Conservation (phyloP, 2,113 vertebrate genomes). For the Apodemus sylvaticus region DNA sequence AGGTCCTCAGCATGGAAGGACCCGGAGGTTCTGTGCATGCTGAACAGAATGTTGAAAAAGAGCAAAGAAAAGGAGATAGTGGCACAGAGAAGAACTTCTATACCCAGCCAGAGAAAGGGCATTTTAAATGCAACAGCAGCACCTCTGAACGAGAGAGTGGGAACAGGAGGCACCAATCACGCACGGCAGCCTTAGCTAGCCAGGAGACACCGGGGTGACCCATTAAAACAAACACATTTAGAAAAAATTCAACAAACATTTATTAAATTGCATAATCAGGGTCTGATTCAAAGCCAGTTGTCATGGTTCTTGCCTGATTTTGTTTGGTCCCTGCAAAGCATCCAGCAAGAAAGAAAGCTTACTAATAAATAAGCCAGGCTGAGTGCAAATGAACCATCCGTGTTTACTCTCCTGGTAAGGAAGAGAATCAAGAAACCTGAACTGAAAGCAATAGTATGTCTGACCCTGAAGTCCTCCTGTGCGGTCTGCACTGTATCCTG, state of each 20-base stretch:
- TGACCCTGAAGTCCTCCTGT: not conserved
- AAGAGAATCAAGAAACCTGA: not conserved
- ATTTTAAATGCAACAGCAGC: not conserved
- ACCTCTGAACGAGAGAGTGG: not conserved
- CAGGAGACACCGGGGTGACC: not conserved
- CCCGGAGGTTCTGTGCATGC: not conserved
- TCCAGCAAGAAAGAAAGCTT: not conserved
- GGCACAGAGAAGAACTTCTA: not conserved
- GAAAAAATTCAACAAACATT: not conserved
- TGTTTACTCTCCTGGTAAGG: not conserved
- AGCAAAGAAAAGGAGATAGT: not conserved
- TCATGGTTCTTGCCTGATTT: not conserved
- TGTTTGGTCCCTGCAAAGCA: not conserved
- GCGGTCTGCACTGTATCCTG: accelerated
- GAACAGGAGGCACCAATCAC: not conserved
- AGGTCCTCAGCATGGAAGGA: not conserved
- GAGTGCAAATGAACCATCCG: not conserved
- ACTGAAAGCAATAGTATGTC: not conserved
- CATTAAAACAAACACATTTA: not conserved
- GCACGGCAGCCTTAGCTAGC: not conserved
- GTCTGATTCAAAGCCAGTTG: not conserved
- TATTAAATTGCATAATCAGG: not conserved
- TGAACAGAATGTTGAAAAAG: conserved; percentile 26
- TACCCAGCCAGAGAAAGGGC: not conserved
- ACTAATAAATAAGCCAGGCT: not conserved